Evolutionary conservation across 2,797 vertebrate genomes (phyloP).

Genomic region (Chromis chromis): DNA sequence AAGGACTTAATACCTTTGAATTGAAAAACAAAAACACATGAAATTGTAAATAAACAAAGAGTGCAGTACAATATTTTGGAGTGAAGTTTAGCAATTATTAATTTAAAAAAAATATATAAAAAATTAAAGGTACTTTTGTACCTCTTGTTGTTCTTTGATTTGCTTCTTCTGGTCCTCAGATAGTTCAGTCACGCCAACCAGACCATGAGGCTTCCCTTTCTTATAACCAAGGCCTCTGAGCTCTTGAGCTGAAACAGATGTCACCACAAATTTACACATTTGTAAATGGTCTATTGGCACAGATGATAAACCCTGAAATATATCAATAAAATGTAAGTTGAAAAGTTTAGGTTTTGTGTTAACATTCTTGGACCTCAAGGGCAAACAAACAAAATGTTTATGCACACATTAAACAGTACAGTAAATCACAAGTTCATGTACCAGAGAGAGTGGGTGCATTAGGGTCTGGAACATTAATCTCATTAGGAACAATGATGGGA

Average conservation of each 20-base stretch:
- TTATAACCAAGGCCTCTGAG: constrained; percentile 93
- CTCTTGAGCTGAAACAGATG: constrained; percentile 87
- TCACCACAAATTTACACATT: background rate
- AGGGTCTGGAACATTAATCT: constrained; percentile 63
- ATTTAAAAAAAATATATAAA: background rate
- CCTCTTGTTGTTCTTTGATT: constrained; percentile 96
- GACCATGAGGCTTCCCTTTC: constrained; percentile 92
- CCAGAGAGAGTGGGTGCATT: constrained; percentile 79
- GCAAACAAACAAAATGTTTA: background rate
- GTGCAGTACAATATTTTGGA: too few species aligned
- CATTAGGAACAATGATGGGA: constrained; percentile 71
- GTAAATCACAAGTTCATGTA: constrained; percentile 48
- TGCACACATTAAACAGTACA: background rate
- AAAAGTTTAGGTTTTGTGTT: background rate
- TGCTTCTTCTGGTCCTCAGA: constrained; percentile 95
- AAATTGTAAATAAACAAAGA: too few species aligned
- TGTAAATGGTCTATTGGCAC: background rate
- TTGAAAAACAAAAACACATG: too few species aligned
- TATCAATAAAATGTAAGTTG: background rate
- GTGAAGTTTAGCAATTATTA: background rate
- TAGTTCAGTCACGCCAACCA: constrained; percentile 94
- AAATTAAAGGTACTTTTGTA: constrained; percentile 59
- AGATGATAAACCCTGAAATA: background rate
- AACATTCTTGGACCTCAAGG: background rate
- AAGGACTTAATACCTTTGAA: background rate